These are phyloP conservation scores for Hippopotamyrus pictus DNA, from an alignment of 2,797 vertebrate species.

Conservation along the genomic window DNA sequence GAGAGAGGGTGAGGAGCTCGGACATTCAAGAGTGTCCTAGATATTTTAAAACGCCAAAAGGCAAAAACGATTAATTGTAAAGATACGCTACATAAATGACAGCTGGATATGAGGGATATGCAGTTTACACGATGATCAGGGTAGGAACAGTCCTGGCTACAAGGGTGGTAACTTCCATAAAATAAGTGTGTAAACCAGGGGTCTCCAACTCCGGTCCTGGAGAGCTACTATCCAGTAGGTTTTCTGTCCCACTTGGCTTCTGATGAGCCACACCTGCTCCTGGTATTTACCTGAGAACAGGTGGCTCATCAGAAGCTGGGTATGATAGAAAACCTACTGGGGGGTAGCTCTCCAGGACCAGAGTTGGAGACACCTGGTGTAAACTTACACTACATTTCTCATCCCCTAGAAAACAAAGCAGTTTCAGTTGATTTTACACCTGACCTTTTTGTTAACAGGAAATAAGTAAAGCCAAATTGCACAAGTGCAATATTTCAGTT, in stretches of 20 bases:
- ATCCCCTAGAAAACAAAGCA: background rate
- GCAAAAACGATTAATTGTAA: background rate
- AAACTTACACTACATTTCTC: background rate
- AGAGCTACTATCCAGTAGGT: too few relatives aligned
- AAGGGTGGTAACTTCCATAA: background rate
- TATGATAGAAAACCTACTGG: too few relatives aligned
- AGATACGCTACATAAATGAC: background rate
- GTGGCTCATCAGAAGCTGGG: too few relatives aligned
- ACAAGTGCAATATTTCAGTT: background rate
- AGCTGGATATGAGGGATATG: background rate
- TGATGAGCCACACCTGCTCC: too few relatives aligned
- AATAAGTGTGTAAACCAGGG: background rate
- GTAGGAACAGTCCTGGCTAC: background rate
- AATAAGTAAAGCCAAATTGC: background rate
- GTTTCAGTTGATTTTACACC: background rate
- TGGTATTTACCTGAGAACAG: too few relatives aligned
- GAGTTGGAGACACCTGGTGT: background rate
- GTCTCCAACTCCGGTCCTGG: too few relatives aligned
- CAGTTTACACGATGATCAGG: background rate
- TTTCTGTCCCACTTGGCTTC: too few relatives aligned
- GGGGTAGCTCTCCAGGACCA: too few relatives aligned
- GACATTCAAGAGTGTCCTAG: background rate
- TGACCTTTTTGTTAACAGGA: background rate
- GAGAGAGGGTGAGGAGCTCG: too few relatives aligned
- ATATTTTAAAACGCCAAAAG: background rate